Base-by-base conservation (phyloP, 2,113 vertebrate genomes). In the Pelodiscus sinensis region DNA sequence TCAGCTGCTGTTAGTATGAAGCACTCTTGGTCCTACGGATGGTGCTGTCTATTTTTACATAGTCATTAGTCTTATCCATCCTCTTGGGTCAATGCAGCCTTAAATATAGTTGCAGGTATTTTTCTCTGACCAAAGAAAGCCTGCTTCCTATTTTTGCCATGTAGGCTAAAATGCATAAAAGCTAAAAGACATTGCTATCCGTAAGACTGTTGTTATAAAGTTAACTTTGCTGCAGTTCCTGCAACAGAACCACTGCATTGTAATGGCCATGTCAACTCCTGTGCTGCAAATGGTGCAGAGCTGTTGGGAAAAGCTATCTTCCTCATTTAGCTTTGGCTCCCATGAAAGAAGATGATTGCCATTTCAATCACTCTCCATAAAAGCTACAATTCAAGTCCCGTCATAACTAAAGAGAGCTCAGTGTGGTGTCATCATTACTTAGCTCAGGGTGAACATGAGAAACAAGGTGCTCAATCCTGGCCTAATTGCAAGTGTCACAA, bases 401-500 rank as follows among this genome's bases (percentile, higher is more conserved):
- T 84, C 90, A 84, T 68, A 94, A 88, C 68, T 38, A 79, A 60
- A 55, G 79, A 91, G 62, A 92, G 4, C 57, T 31, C 35, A 44
- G 2, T 83, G 54, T 0, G 6, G 18, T 91, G 85, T 27, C 91
- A 58, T 93, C 85, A 81, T 81, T 90, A 55, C 84, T 95, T 91
- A 62, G 71, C 31, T 86, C 51, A 54, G 81, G 78, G 84, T 50
- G 81, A 96, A 94, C 86, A 81, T 92, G 92, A 79, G 85, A 87
- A 85, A 10, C 57, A 73, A 89, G 82, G 88, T 84, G 51, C 92
- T 96, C 82, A 90, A 91, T 92, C 86, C 81, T 75, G 85, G 52
- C 57, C 52, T 92, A 93, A 96, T 96, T 93, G 87, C 79, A 92
- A 83, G 79, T 87, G 81, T 88, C 86, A 93, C 27, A 52, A 79